Evolutionary conservation across 2,888 invertebrate species (phyloP).

Genomic region (Choristoneura rosaceana): DNA sequence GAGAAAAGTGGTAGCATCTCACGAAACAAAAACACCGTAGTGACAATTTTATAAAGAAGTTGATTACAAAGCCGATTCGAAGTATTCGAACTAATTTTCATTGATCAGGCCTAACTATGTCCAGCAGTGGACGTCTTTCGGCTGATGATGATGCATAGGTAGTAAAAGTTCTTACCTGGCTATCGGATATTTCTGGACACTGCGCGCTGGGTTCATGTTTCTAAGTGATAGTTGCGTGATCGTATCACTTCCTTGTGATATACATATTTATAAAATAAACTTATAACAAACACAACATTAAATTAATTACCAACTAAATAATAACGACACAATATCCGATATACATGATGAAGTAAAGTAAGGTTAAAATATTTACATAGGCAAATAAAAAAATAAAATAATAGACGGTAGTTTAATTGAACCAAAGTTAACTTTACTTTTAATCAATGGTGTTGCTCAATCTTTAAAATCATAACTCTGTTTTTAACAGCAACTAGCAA

Average conservation of each 20-base stretch:
- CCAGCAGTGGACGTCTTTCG: no score
- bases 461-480: no score
- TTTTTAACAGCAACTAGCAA: no score
- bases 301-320: not conserved
- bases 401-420: not conserved
- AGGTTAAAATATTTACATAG: not conserved
- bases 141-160: no score
- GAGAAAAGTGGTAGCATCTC: no score
- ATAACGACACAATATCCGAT: not conserved
- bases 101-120: no score
- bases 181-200: not conserved
- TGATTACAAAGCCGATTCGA: no score
- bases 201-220: not conserved
- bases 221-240: not conserved
- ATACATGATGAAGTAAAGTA: not conserved
- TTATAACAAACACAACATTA: not conserved
- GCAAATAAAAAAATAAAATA: not conserved
- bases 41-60: no score
- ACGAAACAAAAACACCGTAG: no score
- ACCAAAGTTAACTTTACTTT: no score
- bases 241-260: not conserved
- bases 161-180: not conserved
- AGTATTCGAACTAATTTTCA: no score
- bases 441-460: no score
- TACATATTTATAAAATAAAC: not conserved